These are phyloP conservation scores for Candoia aspera DNA, from an alignment of 2,113 vertebrate genomes.

Conservation along the genomic window DNA sequence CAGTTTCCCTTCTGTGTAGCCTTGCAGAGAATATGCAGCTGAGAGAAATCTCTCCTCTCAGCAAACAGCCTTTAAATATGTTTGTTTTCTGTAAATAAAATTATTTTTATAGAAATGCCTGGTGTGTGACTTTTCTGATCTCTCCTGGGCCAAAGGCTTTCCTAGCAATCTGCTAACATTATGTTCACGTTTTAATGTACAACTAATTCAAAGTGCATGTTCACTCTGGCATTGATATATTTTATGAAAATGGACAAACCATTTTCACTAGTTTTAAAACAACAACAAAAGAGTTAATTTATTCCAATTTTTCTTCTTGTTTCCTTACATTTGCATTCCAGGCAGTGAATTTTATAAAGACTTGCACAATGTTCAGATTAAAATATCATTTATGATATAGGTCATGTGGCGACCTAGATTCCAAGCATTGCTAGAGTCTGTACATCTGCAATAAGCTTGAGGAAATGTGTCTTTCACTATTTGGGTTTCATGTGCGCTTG, in stretches of 20 bases:
- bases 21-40: too few relatives aligned
- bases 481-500: background rate
- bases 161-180: too few relatives aligned
- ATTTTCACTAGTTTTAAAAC: background rate
- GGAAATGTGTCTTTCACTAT: conserved; percentile 17
- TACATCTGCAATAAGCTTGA: conserved; percentile 7
- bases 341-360: conserved; percentile 25
- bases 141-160: too few relatives aligned
- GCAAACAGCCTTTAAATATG: too few relatives aligned
- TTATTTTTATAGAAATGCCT: too few relatives aligned
- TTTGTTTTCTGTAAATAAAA: too few relatives aligned
- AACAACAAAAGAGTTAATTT: background rate
- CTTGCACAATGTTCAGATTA: conserved; percentile 19
- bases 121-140: too few relatives aligned
- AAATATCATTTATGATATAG: conserved; percentile 19
- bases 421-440: conserved; percentile 13
- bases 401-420: conserved; percentile 28
- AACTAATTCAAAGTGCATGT: background rate
- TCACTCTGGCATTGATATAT: background rate
- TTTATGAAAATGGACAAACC: background rate
- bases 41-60: too few relatives aligned
- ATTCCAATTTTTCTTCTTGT: background rate
- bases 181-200: background rate
- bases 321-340: conserved; percentile 9
- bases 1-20: too few relatives aligned